Evolutionary conservation across 2,888 invertebrate species (phyloP).

Genomic region (Pemphredon lugubris): DNA sequence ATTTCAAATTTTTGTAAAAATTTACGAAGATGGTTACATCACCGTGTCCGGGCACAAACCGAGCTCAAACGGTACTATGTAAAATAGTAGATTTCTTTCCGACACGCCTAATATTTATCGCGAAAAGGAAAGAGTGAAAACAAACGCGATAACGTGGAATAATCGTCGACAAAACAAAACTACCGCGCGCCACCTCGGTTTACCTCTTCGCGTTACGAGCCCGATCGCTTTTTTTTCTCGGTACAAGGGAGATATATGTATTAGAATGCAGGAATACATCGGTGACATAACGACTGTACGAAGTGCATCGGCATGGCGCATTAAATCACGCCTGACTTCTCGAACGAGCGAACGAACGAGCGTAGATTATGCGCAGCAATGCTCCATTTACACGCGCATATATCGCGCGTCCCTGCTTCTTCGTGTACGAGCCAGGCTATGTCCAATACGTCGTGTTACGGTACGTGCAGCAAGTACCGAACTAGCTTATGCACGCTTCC

Average conservation of each 20-base stretch:
- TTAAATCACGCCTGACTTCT: conserved; percentile 44
- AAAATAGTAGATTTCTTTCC: too few relatives aligned
- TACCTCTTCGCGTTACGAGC: neutral
- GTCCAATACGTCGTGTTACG: conserved; percentile 8
- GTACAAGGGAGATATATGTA: neutral
- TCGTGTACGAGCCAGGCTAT: conserved; percentile 3
- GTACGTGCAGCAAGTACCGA: neutral
- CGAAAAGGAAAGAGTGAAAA: too few relatives aligned
- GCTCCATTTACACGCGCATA: conserved; percentile 39
- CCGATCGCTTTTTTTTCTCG: neutral
- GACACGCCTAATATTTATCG: too few relatives aligned
- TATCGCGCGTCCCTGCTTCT: conserved; percentile 22
- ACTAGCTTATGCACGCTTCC: neutral
- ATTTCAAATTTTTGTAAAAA: too few relatives aligned
- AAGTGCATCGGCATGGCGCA: conserved; percentile 11
- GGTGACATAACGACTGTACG: conserved; percentile 3
- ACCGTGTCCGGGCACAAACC: too few relatives aligned
- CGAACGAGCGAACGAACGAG: conserved; percentile 22
- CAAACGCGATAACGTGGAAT: too few relatives aligned
- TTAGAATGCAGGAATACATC: neutral
- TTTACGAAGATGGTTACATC: too few relatives aligned
- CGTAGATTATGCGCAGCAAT: conserved; percentile 43
- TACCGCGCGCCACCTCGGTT: too few relatives aligned
- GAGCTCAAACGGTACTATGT: too few relatives aligned
- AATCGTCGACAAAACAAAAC: too few relatives aligned